Evolutionary conservation across 2,888 invertebrate genomes (phyloP).

Genomic region (Hipparchia sbordonii): DNA sequence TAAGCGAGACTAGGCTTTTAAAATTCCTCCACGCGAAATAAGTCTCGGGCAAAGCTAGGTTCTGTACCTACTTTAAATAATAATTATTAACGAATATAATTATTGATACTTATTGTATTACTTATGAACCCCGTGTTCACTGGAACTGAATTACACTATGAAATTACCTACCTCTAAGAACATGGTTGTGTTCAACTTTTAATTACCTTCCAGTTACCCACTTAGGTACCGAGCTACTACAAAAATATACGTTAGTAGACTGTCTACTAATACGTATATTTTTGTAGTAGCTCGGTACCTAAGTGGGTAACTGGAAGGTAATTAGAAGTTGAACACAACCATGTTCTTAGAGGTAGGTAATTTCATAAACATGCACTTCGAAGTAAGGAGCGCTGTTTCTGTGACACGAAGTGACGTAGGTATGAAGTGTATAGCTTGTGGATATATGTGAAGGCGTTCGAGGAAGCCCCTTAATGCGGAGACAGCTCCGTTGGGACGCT

Average conservation of each 20-base stretch:
- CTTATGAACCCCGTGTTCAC: no score
- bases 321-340: neutral
- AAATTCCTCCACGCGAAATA: no score
- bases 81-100: no score
- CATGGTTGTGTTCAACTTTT: slow-evolving; percentile 1
- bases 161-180: slow-evolving; percentile 11
- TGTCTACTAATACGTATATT: no score
- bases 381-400: slow-evolving; percentile 32
- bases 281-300: no score
- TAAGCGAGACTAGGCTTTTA: no score
- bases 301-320: neutral
- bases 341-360: slow-evolving; percentile 11
- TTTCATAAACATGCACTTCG: slow-evolving; percentile 14
- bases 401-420: slow-evolving; percentile 49
- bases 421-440: slow-evolving; percentile 62
- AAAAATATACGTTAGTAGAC: no score
- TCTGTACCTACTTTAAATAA: no score
- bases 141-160: neutral
- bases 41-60: no score
- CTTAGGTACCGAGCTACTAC: neutral
- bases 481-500: slow-evolving; percentile 80
- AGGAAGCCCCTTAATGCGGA: slow-evolving; percentile 82
- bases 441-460: slow-evolving; percentile 80
- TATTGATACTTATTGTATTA: no score
- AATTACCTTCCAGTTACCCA: neutral